A percentile compares a stretch with the other conserved stretches of the same genome.
Conservation (phyloP, 2,797 vertebrate genomes). For the Enteromius argenteus region DNA sequence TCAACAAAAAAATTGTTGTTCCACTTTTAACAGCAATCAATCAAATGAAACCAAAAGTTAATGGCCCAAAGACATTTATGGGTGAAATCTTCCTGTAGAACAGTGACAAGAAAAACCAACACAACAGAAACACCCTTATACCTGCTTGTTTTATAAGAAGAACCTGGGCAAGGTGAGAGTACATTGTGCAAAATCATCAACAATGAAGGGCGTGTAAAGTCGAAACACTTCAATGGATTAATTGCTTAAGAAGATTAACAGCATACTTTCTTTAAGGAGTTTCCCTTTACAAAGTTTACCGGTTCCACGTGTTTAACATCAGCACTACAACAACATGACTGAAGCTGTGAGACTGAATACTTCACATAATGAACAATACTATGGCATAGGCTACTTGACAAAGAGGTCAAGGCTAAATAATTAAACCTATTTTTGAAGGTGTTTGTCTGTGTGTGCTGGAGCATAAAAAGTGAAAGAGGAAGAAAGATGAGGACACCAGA, state of each 20-base stretch:
- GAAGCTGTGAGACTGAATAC: not conserved
- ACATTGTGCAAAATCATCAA: not conserved
- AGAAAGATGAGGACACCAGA: not conserved
- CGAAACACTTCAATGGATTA: not conserved
- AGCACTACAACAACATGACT: not conserved
- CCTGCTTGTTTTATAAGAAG: conserved; percentile 5
- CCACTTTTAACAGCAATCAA: not conserved
- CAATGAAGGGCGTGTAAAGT: not conserved
- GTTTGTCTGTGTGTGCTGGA: no score
- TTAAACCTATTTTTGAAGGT: not conserved
- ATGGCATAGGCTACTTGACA: not conserved
- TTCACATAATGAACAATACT: not conserved
- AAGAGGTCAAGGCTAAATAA: not conserved
- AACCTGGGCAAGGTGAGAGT: not conserved
- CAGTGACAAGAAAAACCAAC: not conserved
- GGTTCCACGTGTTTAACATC: not conserved
- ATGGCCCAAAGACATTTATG: not conserved
- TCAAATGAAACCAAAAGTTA: not conserved
- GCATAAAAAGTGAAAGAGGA: not conserved
- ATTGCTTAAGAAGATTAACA: conserved; percentile 8
- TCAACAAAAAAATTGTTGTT: not conserved
- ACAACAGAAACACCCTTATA: not conserved
- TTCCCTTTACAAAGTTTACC: conserved; percentile 1
- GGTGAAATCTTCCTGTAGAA: not conserved
- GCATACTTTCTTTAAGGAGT: not conserved